phyloP scores from a whole-genome alignment of 2,888 invertebrate genomes.

The Ceraclea dissimilis region DNA sequence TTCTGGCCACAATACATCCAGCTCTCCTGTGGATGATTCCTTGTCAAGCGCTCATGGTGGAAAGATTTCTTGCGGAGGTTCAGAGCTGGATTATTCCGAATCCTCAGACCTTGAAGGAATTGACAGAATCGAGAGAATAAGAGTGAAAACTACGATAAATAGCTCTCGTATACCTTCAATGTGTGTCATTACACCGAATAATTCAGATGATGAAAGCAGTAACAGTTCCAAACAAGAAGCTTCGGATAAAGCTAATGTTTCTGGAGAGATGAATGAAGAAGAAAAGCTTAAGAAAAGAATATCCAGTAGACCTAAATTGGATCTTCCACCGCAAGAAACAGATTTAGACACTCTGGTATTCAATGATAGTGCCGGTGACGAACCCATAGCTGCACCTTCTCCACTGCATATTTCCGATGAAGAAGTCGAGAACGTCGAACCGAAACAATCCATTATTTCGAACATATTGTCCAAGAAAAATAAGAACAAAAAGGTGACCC shows the following conservation, averaged over 20 bases:
- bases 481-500: conserved; percentile 27
- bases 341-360: conserved; percentile 28
- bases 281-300: conserved; percentile 26
- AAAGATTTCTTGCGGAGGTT: conserved; percentile 50
- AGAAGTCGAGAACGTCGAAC: neutral
- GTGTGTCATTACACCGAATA: conserved; percentile 84
- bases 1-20: conserved; percentile 74
- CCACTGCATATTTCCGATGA: neutral
- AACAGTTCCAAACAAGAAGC: conserved; percentile 33
- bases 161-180: conserved; percentile 85
- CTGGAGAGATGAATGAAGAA: conserved; percentile 10
- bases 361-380: conserved; percentile 24
- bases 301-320: conserved; percentile 29
- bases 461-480: conserved; percentile 10
- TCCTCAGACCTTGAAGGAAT: conserved; percentile 83
- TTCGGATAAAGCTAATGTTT: conserved; percentile 33
- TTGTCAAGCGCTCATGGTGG: conserved; percentile 65
- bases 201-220: conserved; percentile 77
- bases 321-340: conserved; percentile 28
- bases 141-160: conserved; percentile 80
- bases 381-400: conserved; percentile 2
- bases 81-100: conserved; percentile 79
- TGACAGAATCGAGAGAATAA: conserved; percentile 76
- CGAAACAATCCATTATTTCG: conserved; percentile 10
- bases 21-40: conserved; percentile 68